Conservation (phyloP, 2,797 vertebrate species). For the Halcyon badia region DNA sequence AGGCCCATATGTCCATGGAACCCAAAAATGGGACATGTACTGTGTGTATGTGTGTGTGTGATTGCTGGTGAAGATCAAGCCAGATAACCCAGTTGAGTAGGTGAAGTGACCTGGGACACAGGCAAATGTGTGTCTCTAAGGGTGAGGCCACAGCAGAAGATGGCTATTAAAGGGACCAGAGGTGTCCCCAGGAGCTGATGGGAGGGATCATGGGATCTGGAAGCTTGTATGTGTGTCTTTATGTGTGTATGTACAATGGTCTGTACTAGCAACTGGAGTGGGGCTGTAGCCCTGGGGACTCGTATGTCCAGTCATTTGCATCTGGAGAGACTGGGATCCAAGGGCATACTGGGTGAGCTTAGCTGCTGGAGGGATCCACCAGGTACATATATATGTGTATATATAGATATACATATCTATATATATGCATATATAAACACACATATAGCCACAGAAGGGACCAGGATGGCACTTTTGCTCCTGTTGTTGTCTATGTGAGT, state of each 20-base stretch:
- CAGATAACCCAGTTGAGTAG: fast-evolving
- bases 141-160: background rate
- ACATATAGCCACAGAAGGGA: background rate
- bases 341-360: background rate
- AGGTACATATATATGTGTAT: background rate
- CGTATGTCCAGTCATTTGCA: fast-evolving
- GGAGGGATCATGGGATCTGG: fast-evolving
- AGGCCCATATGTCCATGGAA: background rate
- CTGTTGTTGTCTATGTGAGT: background rate
- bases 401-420: background rate
- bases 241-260: background rate
- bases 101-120: background rate
- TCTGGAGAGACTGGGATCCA: background rate
- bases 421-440: fast-evolving
- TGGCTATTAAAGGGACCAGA: background rate
- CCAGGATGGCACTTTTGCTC: background rate
- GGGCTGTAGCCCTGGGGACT: fast-evolving
- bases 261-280: background rate
- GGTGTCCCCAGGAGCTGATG: background rate
- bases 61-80: background rate
- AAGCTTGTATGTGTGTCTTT: fast-evolving
- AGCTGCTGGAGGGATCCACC: background rate
- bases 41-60: fast-evolving
- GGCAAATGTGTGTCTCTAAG: background rate
- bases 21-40: background rate